Base-by-base conservation (phyloP, 2,113 vertebrate species). In the Uropsilus gracilis region DNA sequence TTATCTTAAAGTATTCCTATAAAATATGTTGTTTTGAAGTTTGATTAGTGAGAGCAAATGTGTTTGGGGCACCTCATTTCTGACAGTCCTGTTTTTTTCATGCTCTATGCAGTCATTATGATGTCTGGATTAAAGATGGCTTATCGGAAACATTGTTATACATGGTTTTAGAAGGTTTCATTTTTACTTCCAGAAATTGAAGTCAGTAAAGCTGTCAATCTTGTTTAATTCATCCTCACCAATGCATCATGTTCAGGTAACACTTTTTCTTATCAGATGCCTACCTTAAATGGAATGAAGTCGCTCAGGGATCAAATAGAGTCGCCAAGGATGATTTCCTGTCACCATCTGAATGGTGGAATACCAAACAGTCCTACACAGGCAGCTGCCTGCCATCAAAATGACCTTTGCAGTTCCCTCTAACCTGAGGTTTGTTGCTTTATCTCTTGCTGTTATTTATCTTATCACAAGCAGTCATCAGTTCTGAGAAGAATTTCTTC, bases 1-100 rank as follows among this genome's bases (percentile, higher is more conserved):
- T 46, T 46, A 57, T 57, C 46, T 89, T 69, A 90, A 86, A 71
- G 28, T 32, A 77, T 50, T 55, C 69, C 89, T 86, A 83, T 82
- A 73, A 89, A 95, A 75, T 72, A 5, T 69, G 73, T 61, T 88
- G 22, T 77, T 90, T 75, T 84, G 30, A 96, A 77, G 77, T 85
- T 92, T 85, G 44, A 84, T 90, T 80, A 66, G 20, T 59, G 30
- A 88, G 44, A 75, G 94, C 39, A 48, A 83, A 86, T 61, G 46
- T 44, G 68, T 88, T 87, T 59, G 20, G 26, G n/a, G 26, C 6
- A 64, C 6, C 59, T 69, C 18, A 57, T 50, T 86, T 55, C 63
- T 66, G 75, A 50, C 26, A 42, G 14, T 69, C 12, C 42, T 89
- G 17, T 37, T 81, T 75, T 68, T 55, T 82, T 59, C 26, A 7